Base-by-base conservation (phyloP, 2,113 vertebrate genomes). In the Oceanites oceanicus region DNA sequence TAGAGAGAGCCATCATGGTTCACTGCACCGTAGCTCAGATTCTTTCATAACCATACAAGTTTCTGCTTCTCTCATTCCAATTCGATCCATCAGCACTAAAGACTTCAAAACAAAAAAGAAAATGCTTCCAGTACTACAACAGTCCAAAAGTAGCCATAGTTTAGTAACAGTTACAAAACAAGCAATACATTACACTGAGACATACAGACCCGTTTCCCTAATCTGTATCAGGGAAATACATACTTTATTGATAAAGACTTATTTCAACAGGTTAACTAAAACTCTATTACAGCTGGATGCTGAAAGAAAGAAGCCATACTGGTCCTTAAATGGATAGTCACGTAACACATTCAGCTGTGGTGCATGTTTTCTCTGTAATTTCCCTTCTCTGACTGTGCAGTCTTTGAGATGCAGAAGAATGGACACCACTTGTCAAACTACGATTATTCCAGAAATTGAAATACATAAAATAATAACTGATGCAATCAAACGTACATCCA, bases 401-500 rank as follows among this genome's bases (percentile, higher is more conserved):
- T 59, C 50, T 86, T 66, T 83, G 82, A 88, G 66, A 84, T 8
- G 7, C 71, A 88, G 68, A 74, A 84, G 76, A 90, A 93, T 42
- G 75, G 90, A 93, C 92, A 93, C 75, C 59, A 74, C 86, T 93
- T 93, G 91, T 89, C 79, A 92, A 90, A 91, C 45, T 77, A 17
- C 59, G 65, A 94, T 92, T 88, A 81, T 68, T 92, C 40, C 56
- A 95, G 61, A 86, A 96, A 96, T 9, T 74, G 86, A 87, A 96
- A 93, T 80, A 92, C 85, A 71, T 63, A 96, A 94, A 95, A 92
- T 76, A 94, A 83, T 88, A 94, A 93, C 56, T 70, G 58, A 92
- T 87, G 70, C 65, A 91, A 94, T 93, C 90, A 94, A 93, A 96
- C 20, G 49, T 50, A 92, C 22, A 91, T 85, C 76, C 62, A 94